Evolutionary conservation across 2,888 invertebrate species (phyloP), one percentile per base, ranked within the genome.

Genomic region (Onthophagus sagittarius): DNA sequence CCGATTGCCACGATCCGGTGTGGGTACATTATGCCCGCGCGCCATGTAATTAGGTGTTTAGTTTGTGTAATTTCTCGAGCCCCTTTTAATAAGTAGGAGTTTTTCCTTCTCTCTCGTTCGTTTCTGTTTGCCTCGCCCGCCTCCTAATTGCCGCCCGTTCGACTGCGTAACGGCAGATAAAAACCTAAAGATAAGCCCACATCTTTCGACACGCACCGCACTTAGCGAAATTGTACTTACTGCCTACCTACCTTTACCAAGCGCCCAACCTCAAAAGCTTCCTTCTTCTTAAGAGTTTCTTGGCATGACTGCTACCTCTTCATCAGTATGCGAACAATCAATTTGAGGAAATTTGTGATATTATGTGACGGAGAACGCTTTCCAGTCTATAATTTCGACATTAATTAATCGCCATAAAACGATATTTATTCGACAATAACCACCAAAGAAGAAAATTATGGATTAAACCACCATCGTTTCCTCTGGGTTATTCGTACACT

Each of bases 21-120:
- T 23, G n/a, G 23, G 67, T 67, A 67, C 67, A 31, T 67, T 67
- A 67, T 67, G 67, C 67, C 67, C 23, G 67, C 23, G 67, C 23
- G 67, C 67, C 67, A 23, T 67, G 67, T 67, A 67, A 67, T 67
- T 67, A 67, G 67, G 67, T 67, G 67, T 67, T 67, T 67, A 32
- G 67, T 67, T 67, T 67, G 67, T 23, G 67, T 67, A 67, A 67
- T 67, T 67, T 23, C 31, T n/a, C 32, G 67, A 23, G 23, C 67
- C 67, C 15, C 31, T 67, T 67, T 67, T 67, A 67, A 67, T 67
- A 32, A 23, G 67, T 67, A 67, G 67, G 67, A 15, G 67, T 67
- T 53, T 53, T 11, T 23, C 23, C 23, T 23, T 23, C 23, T 23
- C 23, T 23, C 23, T 23, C 23, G 23, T 23, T 3, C 1, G 23